phyloP scores from a whole-genome alignment of 2,797 vertebrate genomes.

The Ctenopoma kingsleyae region DNA sequence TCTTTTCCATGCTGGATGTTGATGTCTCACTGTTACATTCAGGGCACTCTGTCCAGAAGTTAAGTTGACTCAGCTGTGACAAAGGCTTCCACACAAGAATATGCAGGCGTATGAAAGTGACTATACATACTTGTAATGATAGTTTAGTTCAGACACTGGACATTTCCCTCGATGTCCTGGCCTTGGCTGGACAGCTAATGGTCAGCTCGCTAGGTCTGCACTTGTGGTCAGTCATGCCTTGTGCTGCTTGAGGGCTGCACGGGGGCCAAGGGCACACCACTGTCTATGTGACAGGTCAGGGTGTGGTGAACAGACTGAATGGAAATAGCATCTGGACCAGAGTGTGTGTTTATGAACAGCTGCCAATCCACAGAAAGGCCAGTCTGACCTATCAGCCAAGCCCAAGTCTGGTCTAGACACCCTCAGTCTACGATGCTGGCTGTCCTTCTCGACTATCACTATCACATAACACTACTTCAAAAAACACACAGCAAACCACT shows the following conservation, averaged over 20 bases:
- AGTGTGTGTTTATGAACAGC: slow-evolving; percentile 72
- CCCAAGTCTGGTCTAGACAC: slow-evolving; percentile 79
- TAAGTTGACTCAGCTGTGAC: slow-evolving; percentile 51
- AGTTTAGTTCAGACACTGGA: slow-evolving; percentile 27
- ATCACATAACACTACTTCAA: slow-evolving; percentile 55
- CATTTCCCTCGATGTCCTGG: slow-evolving; percentile 52
- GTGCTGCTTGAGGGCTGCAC: slow-evolving; percentile 37
- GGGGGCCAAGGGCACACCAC: slow-evolving; percentile 62
- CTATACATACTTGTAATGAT: slow-evolving; percentile 36
- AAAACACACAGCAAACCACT: slow-evolving; percentile 41
- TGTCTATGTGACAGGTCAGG: slow-evolving; percentile 78
- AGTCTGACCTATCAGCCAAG: slow-evolving; percentile 69
- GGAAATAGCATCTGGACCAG: slow-evolving; percentile 82
- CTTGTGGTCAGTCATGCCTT: slow-evolving; percentile 60
- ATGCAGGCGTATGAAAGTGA: slow-evolving; percentile 30
- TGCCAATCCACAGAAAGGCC: slow-evolving; percentile 78
- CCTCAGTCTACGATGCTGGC: slow-evolving; percentile 61
- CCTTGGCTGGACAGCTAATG: slow-evolving; percentile 44
- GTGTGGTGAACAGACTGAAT: slow-evolving; percentile 78
- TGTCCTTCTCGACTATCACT: slow-evolving; percentile 54
- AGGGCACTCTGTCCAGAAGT: slow-evolving; percentile 13
- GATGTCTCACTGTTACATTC: slow-evolving; percentile 20
- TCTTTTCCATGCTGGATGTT: slow-evolving; percentile 8
- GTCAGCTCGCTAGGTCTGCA: slow-evolving; percentile 51
- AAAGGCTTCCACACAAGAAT: slow-evolving; percentile 23